phyloP scores from a whole-genome alignment of 2,797 vertebrate genomes.

The Brachyalestes nurse region DNA sequence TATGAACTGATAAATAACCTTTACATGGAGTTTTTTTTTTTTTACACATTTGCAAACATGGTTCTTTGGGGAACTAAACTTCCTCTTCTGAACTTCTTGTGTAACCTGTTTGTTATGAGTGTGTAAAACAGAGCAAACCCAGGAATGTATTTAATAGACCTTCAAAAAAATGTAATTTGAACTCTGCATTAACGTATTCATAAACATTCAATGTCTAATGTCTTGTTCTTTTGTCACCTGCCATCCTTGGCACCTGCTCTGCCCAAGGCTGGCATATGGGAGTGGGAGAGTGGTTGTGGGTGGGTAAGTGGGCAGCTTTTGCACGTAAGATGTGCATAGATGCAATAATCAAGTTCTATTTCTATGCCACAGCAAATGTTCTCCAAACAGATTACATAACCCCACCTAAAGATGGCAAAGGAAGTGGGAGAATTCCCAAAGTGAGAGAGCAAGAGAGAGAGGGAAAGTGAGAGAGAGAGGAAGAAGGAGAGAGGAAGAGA shows the following conservation, averaged over 20 bases:
- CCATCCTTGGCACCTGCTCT: slow-evolving; percentile 19
- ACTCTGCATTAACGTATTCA: slow-evolving; percentile 35
- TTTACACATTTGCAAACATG: too few species aligned
- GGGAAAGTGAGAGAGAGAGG: not conserved
- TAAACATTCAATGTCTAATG: slow-evolving; percentile 22
- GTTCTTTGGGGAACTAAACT: too few species aligned
- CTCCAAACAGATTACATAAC: slow-evolving; percentile 34
- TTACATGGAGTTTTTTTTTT: too few species aligned
- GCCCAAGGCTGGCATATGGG: not conserved
- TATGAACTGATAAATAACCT: too few species aligned
- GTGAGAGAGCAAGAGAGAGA: not conserved
- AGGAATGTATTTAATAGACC: not conserved
- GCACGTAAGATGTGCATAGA: slow-evolving; percentile 4
- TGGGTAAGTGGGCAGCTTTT: not conserved
- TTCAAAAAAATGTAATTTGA: not conserved
- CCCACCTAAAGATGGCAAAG: slow-evolving; percentile 15
- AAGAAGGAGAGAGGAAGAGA: not conserved
- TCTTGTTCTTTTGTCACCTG: not conserved
- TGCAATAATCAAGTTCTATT: not conserved
- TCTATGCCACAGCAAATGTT: slow-evolving; percentile 3
- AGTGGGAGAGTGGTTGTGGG: slow-evolving; percentile 25
- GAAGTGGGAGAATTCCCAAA: slow-evolving; percentile 25
- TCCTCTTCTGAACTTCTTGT: too few species aligned
- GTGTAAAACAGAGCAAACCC: too few species aligned
- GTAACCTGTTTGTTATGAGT: too few species aligned